These are phyloP conservation scores for Etheostoma nigrum DNA, from an alignment of 2,797 vertebrate genomes.

Conservation along the genomic window DNA sequence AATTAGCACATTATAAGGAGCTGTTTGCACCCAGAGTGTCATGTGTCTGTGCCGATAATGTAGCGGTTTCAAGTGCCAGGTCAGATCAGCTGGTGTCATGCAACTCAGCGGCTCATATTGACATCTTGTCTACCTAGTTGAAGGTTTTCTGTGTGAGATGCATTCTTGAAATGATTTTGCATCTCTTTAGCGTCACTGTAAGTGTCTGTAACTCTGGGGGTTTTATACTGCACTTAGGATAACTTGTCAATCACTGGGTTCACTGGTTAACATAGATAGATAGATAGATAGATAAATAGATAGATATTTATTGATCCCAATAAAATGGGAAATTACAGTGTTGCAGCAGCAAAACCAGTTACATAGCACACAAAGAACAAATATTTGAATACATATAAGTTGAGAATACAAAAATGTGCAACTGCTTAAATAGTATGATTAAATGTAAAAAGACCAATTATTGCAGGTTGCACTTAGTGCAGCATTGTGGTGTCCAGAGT, in stretches of 20 bases:
- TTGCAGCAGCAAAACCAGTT: too few relatives aligned
- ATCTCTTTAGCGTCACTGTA: background rate
- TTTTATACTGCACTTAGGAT: background rate
- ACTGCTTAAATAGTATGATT: too few relatives aligned
- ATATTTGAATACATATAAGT: too few relatives aligned
- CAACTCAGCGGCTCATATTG: constrained; percentile 15
- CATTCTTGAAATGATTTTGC: background rate
- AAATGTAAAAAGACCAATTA: too few relatives aligned
- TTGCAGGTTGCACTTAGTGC: too few relatives aligned
- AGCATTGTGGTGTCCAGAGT: too few relatives aligned
- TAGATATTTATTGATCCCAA: too few relatives aligned
- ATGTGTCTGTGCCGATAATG: constrained; percentile 38
- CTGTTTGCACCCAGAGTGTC: constrained; percentile 43
- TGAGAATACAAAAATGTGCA: too few relatives aligned
- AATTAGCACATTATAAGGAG: constrained; percentile 61
- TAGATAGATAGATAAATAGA: too few relatives aligned
- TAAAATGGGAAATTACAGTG: too few relatives aligned
- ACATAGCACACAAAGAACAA: too few relatives aligned
- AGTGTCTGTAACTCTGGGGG: background rate
- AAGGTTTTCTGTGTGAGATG: background rate
- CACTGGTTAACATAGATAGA: background rate
- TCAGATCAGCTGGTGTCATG: constrained; percentile 23
- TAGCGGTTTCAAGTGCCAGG: background rate
- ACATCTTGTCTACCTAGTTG: constrained; percentile 1
- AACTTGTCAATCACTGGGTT: background rate